A percentile compares a stretch with the other conserved stretches of the same genome.
phyloP scores from a whole-genome alignment of 2,797 vertebrate species.

The Hemibagrus guttatus region DNA sequence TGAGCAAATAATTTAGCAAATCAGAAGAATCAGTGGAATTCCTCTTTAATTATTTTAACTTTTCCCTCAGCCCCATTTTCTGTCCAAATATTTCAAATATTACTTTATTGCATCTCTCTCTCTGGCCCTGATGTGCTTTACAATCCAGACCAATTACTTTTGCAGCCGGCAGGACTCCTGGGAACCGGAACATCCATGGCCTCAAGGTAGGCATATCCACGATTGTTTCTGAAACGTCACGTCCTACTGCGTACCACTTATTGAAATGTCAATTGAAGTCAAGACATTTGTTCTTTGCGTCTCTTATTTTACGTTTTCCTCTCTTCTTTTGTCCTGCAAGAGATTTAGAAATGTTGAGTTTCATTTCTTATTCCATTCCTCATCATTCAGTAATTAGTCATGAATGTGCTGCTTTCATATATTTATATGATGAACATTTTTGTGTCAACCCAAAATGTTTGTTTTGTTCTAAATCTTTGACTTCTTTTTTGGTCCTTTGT shows the following conservation, averaged over 20 bases:
- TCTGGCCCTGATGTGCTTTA: conserved; percentile 97
- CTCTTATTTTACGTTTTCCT: conserved; percentile 13
- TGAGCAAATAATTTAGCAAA: conserved; percentile 9
- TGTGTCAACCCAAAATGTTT: conserved; percentile 8
- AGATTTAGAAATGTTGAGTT: conserved; percentile 18
- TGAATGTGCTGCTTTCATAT: conserved; percentile 5
- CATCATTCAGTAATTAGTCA: background rate
- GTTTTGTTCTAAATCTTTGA: conserved; percentile 63
- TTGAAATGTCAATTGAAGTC: conserved; percentile 99
- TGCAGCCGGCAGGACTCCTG: conserved; percentile 99
- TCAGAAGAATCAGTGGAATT: conserved; percentile 1
- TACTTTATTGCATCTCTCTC: conserved; percentile 93
- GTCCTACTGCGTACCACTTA: conserved; percentile 97
- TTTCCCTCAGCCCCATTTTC: conserved; percentile 91
- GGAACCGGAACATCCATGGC: conserved; percentile 99
- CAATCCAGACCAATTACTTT: conserved; percentile 99
- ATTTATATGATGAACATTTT: background rate
- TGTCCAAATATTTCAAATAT: conserved; percentile 77
- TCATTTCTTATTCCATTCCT: background rate
- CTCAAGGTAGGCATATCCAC: conserved; percentile 99
- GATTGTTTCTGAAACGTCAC: conserved; percentile 97
- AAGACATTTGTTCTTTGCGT: conserved; percentile 68
- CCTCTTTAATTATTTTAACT: conserved; percentile 74
- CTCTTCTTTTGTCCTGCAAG: background rate
- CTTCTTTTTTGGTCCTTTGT: conserved; percentile 58